Base-by-base conservation (phyloP, 2,797 vertebrate genomes). In the Sebastes umbrosus region DNA sequence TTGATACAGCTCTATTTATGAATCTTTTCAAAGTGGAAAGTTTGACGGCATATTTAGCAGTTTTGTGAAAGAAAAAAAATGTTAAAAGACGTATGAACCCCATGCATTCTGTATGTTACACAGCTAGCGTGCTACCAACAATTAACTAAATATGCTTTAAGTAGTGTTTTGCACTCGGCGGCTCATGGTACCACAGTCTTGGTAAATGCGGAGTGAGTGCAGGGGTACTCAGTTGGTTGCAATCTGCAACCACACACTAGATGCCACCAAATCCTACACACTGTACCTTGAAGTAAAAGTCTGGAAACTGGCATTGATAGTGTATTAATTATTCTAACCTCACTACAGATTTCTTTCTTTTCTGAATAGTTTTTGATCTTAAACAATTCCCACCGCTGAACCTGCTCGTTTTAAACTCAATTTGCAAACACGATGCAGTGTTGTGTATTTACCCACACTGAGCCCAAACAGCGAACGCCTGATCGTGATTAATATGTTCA, bases 401-500 rank as follows among this genome's bases (percentile, higher is more conserved):
- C 11, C 63, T 39, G 25, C 46, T 57, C 18, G 0, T 64, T 55
- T 55, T 58, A 29, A 52, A 5, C 9, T 14, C n/a, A 16, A 31
- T 69, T 39, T 25, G 54, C 66, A 74, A n/a, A 52, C 58, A 70
- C 16, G 8, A 63, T 64, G 12, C 58, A 39, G 50, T 8, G 20
- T 8, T 65, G 25, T 52, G 9, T 43, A 34, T 73, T 55, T 31
- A 27, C 9, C 29, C 57, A 54, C 34, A 11, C n/a, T 1, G 14
- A 27, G 43, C 24, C n/a, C 13, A 6, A 64, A 60, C 3, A 2
- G 11, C 54, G 10, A 54, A 18, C 8, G 46, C 16, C 25, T 29
- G 24, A 67, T 36, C 13, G 11, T 36, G 68, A 80, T 67, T 52
- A 18, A 77, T 71, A 68, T 31, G 31, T 63, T 73, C 60, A 73